Base-by-base conservation (phyloP, 2,797 vertebrate genomes). In the Anguilla megastoma region DNA sequence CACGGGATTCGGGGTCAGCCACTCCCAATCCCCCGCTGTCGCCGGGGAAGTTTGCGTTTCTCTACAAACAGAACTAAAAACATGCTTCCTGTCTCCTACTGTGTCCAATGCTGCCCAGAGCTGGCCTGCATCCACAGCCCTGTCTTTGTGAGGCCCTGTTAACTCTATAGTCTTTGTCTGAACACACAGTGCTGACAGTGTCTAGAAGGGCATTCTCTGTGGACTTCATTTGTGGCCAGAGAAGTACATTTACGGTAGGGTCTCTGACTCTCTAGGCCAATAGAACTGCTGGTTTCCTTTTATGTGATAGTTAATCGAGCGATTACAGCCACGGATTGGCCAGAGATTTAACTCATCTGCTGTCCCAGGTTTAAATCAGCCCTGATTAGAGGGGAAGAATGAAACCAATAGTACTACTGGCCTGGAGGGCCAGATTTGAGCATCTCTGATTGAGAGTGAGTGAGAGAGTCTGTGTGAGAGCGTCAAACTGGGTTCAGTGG, bases 31-130 rank as follows among this genome's bases (percentile, higher is more conserved):
- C 79, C 79, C 24, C 5, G 1, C 45, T 48, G 79, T 41, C 18
- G 16, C 21, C n/a, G 45, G 45, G 24, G 79, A 82, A 48, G 79
- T 82, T 24, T 24, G 21, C 10, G 6, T 82, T 80, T 80, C 76
- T 24, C 6, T 80, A 7, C 76, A 80, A 80, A 80, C 76, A 80
- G 45, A 82, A 50, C 41, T 82, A 50, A 50, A 50, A 82, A 82
- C 79, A 24, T 8, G 21, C 79, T 82, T 82, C 79, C 79, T 82
- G 79, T 48, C 79, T 82, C 79, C 79, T 18, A 50, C 10, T 48
- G 79, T 82, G 79, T 7, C 41, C 10, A 50, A 6, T n/a, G 6
- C 41, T 82, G 45, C 45, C 79, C 79, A 12, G 79, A 0, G 18
- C 41, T 48, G 45, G 79, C 79, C 21, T 48, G 79, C 21, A n/a